Evolutionary conservation across 1,140 invertebrate genomes (phyloP).

Genomic region (Megalopta genalis): DNA sequence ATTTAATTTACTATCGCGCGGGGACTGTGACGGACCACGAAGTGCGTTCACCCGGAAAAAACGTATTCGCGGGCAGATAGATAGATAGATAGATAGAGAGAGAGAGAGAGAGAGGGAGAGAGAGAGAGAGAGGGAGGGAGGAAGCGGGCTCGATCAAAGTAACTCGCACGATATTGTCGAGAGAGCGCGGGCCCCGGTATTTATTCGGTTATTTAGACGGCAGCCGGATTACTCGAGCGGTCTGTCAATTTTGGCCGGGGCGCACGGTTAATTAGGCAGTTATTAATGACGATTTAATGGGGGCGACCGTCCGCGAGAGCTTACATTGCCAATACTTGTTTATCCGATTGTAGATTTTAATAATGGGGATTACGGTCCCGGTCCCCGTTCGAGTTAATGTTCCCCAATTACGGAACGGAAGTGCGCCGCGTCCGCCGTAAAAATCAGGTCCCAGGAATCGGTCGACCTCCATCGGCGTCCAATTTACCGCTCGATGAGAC

Average conservation of each 20-base stretch:
- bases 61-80: too few relatives aligned
- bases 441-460: too few relatives aligned
- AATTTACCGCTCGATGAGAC: too few relatives aligned
- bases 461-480: too few relatives aligned
- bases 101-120: too few relatives aligned
- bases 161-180: neutral
- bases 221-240: neutral
- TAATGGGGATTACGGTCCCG: neutral
- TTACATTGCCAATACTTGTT: neutral
- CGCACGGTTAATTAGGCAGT: neutral
- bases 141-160: neutral
- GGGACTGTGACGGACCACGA: neutral
- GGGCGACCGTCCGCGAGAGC: neutral
- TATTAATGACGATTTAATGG: neutral
- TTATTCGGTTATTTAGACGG: constrained; percentile 7
- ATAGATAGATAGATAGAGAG: too few relatives aligned
- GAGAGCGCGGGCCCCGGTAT: neutral
- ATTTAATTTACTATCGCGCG: constrained; percentile 58
- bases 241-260: neutral
- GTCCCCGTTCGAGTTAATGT: neutral
- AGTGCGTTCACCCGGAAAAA: constrained; percentile 22
- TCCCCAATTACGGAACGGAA: too few relatives aligned
- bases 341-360: neutral
- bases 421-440: too few relatives aligned
- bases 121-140: too few relatives aligned